Percentiles rank a stretch among this genome's conserved stretches.
These are phyloP conservation scores for Xanthorhoe designata DNA, from an alignment of 2,888 invertebrate species.

Conservation along the genomic window DNA sequence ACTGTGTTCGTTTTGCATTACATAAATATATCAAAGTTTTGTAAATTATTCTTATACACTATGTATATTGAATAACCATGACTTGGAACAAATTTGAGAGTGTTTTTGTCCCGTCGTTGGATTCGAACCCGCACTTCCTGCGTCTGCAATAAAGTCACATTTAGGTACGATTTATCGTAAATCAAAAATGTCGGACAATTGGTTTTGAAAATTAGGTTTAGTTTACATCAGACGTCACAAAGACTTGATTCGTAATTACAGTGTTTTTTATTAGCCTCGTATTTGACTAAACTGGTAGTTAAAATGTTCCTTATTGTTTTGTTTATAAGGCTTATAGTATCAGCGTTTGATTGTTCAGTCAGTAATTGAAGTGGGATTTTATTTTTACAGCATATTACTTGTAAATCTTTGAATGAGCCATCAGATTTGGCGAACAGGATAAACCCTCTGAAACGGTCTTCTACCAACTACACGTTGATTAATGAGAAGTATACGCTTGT, in stretches of 20 bases:
- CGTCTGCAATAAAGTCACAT: neutral
- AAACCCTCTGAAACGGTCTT: too few relatives aligned
- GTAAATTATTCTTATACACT: neutral
- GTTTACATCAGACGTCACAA: constrained; percentile 24
- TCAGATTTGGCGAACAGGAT: neutral
- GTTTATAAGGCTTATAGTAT: constrained; percentile 16
- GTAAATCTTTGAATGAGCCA: neutral
- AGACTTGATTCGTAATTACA: neutral
- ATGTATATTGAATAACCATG: neutral
- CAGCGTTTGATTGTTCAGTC: constrained; percentile 12
- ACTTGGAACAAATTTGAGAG: neutral
- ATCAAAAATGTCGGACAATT: constrained; percentile 19
- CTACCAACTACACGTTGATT: too few relatives aligned
- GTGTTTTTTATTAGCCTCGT: constrained; percentile 20
- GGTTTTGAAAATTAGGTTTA: constrained; percentile 31
- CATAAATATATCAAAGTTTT: neutral
- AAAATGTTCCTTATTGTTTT: constrained; percentile 28
- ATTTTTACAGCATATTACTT: constrained; percentile 10
- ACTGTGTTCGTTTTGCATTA: neutral
- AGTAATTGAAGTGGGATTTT: constrained; percentile 2
- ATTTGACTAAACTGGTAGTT: constrained; percentile 24
- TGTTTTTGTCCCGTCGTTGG: neutral
- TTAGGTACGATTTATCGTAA: neutral
- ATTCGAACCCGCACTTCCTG: neutral
- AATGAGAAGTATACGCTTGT: too few relatives aligned